Percentiles rank a stretch among this genome's conserved stretches.
Evolutionary conservation across 2,797 vertebrate species (phyloP).

Genomic region (Gila robusta): DNA sequence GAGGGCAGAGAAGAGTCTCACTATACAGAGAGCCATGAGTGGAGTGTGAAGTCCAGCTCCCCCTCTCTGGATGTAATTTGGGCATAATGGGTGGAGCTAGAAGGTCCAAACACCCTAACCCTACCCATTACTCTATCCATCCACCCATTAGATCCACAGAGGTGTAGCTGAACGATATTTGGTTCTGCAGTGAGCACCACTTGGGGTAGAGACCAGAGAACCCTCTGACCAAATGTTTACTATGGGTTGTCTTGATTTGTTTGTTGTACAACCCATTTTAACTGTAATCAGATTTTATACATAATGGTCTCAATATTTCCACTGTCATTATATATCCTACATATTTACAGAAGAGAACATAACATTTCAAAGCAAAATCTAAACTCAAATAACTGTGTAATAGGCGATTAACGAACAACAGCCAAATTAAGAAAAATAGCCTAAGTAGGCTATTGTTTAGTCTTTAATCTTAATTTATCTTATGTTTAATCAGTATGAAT

Average conservation of each 20-base stretch:
- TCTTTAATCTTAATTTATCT: background rate
- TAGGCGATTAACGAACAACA: background rate
- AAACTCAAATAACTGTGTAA: background rate
- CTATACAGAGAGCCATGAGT: too few species aligned
- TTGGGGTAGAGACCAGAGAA: background rate
- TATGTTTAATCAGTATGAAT: background rate
- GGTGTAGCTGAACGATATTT: background rate
- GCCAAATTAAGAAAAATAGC: background rate
- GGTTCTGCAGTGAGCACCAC: background rate
- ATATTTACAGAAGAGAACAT: background rate
- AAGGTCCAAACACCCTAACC: too few species aligned
- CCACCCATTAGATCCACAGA: background rate
- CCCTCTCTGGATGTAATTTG: too few species aligned
- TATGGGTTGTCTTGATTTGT: background rate
- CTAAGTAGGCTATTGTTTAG: background rate
- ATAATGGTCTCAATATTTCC: background rate
- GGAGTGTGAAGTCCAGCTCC: too few species aligned
- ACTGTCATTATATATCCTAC: background rate
- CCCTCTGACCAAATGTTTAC: background rate
- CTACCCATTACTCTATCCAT: background rate
- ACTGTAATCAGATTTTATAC: conserved; percentile 1
- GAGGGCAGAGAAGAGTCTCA: too few species aligned
- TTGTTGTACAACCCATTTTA: background rate
- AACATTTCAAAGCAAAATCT: background rate
- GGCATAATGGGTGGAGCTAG: too few species aligned